These are phyloP conservation scores for Numenius arquata DNA, from an alignment of 2,113 vertebrate species.

Conservation along the genomic window DNA sequence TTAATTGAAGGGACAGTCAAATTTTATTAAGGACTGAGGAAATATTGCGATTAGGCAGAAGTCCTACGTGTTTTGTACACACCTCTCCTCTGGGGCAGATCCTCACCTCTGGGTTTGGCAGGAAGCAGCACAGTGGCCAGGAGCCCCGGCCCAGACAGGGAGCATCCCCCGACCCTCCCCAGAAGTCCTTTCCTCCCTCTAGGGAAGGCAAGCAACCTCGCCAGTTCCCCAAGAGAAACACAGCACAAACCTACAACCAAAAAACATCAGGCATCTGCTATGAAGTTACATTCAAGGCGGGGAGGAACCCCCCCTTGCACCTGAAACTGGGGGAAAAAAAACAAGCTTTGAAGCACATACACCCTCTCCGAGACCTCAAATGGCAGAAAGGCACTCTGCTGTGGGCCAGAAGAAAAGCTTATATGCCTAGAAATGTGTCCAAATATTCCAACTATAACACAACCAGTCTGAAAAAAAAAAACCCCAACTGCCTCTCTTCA, in stretches of 20 bases:
- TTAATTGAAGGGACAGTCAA: not conserved
- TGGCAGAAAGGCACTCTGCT: not conserved
- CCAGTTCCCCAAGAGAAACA: not conserved
- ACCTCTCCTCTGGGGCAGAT: not conserved
- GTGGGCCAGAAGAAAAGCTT: not conserved
- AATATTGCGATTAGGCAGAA: not conserved
- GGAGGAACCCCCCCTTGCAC: not conserved
- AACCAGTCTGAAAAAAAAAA: not conserved
- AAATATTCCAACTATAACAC: not conserved
- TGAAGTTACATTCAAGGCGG: not conserved
- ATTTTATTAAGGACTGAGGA: not conserved
- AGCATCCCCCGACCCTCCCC: not conserved
- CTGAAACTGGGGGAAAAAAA: not conserved
- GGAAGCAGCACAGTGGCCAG: rapidly evolving
- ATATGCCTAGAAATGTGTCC: rapidly evolving
- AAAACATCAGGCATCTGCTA: not conserved
- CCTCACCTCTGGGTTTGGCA: not conserved
- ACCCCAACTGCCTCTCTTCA: not conserved
- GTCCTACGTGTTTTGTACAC: not conserved
- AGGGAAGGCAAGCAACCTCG: not conserved
- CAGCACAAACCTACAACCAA: not conserved
- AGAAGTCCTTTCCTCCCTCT: not conserved
- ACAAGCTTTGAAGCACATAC: not conserved
- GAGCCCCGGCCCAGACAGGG: not conserved
- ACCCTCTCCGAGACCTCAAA: not conserved